Evolutionary conservation across 1,140 invertebrate genomes (phyloP).

Genomic region (Tetraneura akinire): DNA sequence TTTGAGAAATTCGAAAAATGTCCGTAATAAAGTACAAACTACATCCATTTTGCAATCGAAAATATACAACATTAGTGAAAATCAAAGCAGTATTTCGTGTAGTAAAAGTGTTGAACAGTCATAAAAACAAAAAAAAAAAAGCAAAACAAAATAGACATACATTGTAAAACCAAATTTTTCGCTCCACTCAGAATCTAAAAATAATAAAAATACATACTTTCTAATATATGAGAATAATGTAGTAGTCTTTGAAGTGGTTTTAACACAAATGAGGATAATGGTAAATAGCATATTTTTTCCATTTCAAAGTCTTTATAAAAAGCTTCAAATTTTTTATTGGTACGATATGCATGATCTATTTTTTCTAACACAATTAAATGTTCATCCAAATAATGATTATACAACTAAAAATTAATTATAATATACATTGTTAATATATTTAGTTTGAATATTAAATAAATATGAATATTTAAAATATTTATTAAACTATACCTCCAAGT

Average conservation of each 20-base stretch:
- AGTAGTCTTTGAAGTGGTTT: conserved; percentile 87
- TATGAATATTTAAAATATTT: too few species aligned
- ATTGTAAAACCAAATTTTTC: too few species aligned
- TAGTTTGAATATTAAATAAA: too few species aligned
- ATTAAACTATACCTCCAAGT: conserved; percentile 61
- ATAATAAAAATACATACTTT: conserved; percentile 57
- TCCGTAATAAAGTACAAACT: too few species aligned
- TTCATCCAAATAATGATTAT: conserved; percentile 78
- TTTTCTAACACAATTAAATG: conserved; percentile 74
- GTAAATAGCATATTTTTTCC: conserved; percentile 83
- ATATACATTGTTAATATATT: conserved; percentile 38
- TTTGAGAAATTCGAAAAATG: too few species aligned
- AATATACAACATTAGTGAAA: too few species aligned
- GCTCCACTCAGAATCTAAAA: too few species aligned
- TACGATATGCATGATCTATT: conserved; percentile 72
- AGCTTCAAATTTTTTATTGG: conserved; percentile 74
- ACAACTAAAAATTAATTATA: conserved; percentile 64
- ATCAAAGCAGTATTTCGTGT: too few species aligned
- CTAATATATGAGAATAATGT: conserved; percentile 81
- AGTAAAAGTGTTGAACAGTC: too few species aligned
- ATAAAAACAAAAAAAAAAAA: too few species aligned
- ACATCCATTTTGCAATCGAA: too few species aligned
- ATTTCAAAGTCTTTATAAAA: conserved; percentile 82
- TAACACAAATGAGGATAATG: conserved; percentile 81
- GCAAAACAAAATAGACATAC: too few species aligned